Conservation (phyloP, 1,140 invertebrate genomes). For the Ladona fulva region DNA sequence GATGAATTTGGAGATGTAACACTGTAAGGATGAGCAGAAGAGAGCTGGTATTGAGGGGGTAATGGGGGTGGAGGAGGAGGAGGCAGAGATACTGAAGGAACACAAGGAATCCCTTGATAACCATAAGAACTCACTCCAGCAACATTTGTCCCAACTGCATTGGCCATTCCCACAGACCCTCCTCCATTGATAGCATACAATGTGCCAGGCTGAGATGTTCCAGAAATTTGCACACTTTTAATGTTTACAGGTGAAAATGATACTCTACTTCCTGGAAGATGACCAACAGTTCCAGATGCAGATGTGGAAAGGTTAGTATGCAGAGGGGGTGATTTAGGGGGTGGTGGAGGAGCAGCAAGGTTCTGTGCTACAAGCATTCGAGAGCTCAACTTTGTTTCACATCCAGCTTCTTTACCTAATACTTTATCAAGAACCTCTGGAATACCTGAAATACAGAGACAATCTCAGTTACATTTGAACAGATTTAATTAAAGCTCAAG, state of each 20-base stretch:
- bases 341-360: background rate
- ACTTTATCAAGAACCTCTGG: background rate
- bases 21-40: background rate
- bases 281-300: too few species aligned
- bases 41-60: background rate
- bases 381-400: background rate
- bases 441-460: background rate
- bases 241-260: too few species aligned
- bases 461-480: too few species aligned
- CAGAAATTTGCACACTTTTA: too few species aligned
- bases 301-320: too few species aligned
- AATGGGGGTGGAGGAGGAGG: background rate
- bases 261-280: too few species aligned
- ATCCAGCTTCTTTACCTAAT: background rate
- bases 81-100: background rate
- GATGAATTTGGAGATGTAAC: background rate
- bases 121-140: background rate
- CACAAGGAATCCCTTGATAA: background rate
- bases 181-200: background rate
- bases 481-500: too few species aligned
- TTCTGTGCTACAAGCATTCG: background rate
- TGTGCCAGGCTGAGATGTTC: background rate
- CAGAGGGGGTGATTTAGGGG: background rate
- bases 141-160: too few species aligned
- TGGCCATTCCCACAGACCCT: background rate